Evolutionary conservation across 2,888 invertebrate genomes (phyloP).

Genomic region (Agriopis marginaria): DNA sequence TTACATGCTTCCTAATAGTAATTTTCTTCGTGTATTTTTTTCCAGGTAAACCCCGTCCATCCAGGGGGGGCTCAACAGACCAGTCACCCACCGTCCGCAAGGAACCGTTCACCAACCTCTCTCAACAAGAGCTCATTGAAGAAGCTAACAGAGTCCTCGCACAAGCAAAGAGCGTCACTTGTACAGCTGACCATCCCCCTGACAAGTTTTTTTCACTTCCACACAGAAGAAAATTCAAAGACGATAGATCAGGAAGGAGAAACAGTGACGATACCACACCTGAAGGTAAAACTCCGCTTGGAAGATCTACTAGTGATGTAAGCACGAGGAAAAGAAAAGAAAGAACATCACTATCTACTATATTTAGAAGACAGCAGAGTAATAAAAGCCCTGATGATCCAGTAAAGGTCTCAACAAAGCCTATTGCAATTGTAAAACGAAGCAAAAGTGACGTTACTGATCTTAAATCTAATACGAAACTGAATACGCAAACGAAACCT

Average conservation of each 20-base stretch:
- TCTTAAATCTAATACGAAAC: constrained; percentile 83
- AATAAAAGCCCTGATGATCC: constrained; percentile 82
- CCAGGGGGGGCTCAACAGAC: constrained; percentile 72
- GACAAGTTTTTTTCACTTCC: constrained; percentile 90
- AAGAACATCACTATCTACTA: constrained; percentile 88
- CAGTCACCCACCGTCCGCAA: constrained; percentile 66
- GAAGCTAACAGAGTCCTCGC: constrained; percentile 92
- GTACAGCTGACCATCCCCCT: constrained; percentile 87
- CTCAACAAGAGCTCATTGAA: constrained; percentile 90
- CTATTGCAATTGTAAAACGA: constrained; percentile 79
- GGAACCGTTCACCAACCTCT: constrained; percentile 89
- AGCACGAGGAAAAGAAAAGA: constrained; percentile 79
- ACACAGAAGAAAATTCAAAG: constrained; percentile 86
- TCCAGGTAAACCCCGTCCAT: constrained; percentile 81
- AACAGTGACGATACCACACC: constrained; percentile 85
- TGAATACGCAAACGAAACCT: constrained; percentile 74
- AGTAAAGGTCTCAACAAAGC: constrained; percentile 79
- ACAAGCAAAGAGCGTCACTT: constrained; percentile 91
- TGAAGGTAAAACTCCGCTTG: constrained; percentile 73
- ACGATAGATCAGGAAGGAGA: constrained; percentile 70
- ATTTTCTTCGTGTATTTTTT: constrained; percentile 47
- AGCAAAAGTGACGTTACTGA: constrained; percentile 89
- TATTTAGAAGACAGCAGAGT: constrained; percentile 88
- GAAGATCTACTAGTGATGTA: constrained; percentile 87
- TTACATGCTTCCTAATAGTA: not conserved